These are phyloP conservation scores for Cynocephalus volans DNA, from an alignment of 2,113 vertebrate species.

Conservation along the genomic window DNA sequence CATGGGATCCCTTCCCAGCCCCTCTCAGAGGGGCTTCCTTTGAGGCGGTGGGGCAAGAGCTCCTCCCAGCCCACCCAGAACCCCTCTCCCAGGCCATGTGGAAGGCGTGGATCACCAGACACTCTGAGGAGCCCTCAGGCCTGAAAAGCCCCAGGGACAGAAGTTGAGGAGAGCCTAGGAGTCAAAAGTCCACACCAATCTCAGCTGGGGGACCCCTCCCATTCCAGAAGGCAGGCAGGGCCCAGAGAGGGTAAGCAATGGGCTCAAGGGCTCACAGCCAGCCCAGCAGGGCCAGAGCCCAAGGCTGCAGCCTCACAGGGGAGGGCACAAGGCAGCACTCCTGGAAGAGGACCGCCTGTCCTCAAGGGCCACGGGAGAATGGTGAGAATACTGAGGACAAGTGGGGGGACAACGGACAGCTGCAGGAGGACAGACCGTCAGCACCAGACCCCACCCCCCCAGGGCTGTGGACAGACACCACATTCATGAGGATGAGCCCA, in stretches of 20 bases:
- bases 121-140: neutral
- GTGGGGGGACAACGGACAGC: constrained; percentile 31
- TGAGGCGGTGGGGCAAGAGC: neutral
- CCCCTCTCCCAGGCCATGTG: neutral
- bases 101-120: neutral
- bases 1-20: rapidly evolving
- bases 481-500: neutral
- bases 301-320: neutral
- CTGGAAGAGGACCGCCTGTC: neutral
- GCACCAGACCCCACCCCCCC: constrained; percentile 69
- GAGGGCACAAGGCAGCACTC: constrained; percentile 14
- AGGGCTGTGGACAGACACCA: neutral
- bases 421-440: constrained; percentile 63
- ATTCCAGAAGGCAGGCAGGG: constrained; percentile 50
- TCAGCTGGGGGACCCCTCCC: neutral
- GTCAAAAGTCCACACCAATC: neutral
- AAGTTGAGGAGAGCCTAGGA: neutral
- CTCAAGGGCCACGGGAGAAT: neutral
- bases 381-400: constrained; percentile 35
- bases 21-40: neutral
- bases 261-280: constrained; percentile 51
- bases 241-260: constrained; percentile 71
- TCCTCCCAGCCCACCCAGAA: neutral
- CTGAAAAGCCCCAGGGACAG: neutral
- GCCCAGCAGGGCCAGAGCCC: neutral